phyloP scores from a whole-genome alignment of 2,888 invertebrate species.

The Philhelius pedissequus region DNA sequence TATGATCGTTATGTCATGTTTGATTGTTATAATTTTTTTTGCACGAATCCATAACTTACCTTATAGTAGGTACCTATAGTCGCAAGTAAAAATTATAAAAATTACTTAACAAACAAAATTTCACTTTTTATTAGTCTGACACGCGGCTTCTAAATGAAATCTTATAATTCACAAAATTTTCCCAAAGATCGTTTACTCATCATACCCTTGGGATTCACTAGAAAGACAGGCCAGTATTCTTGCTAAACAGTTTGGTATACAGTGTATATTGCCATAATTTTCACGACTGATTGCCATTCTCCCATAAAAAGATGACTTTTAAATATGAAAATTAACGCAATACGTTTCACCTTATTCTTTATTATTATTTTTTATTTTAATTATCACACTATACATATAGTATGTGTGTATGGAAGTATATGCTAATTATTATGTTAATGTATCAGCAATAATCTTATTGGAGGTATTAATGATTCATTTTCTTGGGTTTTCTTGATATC shows the following conservation, averaged over 20 bases:
- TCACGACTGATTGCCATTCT: neutral
- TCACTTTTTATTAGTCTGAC: neutral
- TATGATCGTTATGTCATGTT: too few species aligned
- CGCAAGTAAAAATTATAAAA: neutral
- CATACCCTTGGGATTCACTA: neutral
- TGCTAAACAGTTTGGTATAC: neutral
- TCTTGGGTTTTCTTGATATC: too few species aligned
- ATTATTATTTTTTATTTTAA: neutral
- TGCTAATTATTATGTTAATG: neutral
- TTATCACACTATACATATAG: neutral
- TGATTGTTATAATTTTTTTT: too few species aligned
- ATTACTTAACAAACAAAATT: neutral
- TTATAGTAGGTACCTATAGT: too few species aligned
- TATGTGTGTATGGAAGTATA: too few species aligned
- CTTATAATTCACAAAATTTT: neutral
- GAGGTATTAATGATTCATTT: too few species aligned
- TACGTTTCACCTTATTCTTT: too few species aligned
- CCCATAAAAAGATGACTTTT: neutral
- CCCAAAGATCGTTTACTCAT: neutral
- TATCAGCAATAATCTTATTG: neutral
- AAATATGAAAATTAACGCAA: neutral
- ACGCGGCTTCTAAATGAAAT: neutral
- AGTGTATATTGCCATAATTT: neutral
- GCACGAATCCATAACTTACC: too few species aligned
- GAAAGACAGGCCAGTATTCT: constrained; percentile 25